Evolutionary conservation across 2,888 invertebrate genomes (phyloP).

Genomic region (Scelioninae gen. 1): DNA sequence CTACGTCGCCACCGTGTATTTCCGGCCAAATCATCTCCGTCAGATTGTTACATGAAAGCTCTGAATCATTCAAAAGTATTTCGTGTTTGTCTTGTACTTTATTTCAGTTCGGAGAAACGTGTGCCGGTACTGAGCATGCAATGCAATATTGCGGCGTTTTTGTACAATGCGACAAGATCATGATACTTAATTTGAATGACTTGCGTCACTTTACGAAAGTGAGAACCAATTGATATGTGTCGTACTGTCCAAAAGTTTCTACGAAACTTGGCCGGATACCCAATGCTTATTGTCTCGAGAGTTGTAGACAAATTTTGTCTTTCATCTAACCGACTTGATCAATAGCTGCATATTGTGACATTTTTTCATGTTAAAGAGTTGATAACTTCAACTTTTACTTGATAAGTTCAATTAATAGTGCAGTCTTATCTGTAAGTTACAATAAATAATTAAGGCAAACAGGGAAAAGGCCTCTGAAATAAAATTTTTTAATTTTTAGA

Average conservation of each 20-base stretch:
- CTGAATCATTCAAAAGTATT: slow-evolving; percentile 49
- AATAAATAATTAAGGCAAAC: no score
- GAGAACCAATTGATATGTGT: slow-evolving; percentile 83
- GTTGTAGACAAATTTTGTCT: slow-evolving; percentile 75
- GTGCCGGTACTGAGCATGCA: slow-evolving; percentile 5
- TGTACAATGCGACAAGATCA: slow-evolving; percentile 44
- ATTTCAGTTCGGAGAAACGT: slow-evolving; percentile 22
- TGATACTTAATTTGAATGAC: slow-evolving; percentile 61
- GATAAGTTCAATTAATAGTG: no score
- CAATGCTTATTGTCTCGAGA: slow-evolving; percentile 78
- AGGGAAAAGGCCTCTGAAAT: no score
- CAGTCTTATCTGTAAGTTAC: no score
- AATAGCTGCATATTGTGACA: slow-evolving; percentile 73
- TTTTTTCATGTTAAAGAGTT: slow-evolving; percentile 29
- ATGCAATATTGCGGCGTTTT: slow-evolving; percentile 29
- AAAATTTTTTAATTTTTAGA: no score
- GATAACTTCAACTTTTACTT: not conserved
- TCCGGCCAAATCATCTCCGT: slow-evolving; percentile 55
- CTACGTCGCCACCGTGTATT: slow-evolving; percentile 44
- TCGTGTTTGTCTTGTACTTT: slow-evolving; percentile 8
- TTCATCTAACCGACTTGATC: slow-evolving; percentile 83
- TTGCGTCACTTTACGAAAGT: slow-evolving; percentile 63
- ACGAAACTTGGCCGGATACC: slow-evolving; percentile 82
- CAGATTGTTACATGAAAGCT: slow-evolving; percentile 41
- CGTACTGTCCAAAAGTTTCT: slow-evolving; percentile 79